Percentiles rank a stretch among this genome's conserved stretches.
Conservation (phyloP, 2,888 invertebrate genomes). For the Nephrotoma guestfalica region DNA sequence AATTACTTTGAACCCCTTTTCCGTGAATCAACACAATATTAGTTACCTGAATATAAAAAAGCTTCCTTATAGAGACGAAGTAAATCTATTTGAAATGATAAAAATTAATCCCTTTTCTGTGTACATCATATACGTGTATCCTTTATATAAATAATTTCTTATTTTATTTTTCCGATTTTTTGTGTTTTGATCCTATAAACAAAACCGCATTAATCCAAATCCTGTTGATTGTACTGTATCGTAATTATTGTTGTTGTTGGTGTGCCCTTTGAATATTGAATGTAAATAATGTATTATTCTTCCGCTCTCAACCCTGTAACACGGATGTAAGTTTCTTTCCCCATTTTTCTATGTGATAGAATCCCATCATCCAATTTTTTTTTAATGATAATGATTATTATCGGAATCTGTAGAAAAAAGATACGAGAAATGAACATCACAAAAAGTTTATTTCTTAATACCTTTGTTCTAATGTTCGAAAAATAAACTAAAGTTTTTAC, state of each 20-base stretch:
- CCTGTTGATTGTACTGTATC: neutral
- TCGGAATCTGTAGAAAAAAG: neutral
- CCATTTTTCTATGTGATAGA: neutral
- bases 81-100: neutral
- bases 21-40: neutral
- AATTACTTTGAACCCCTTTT: neutral
- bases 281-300: neutral
- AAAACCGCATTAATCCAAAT: neutral
- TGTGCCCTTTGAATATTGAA: neutral
- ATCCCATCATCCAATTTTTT: neutral
- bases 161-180: neutral
- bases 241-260: neutral
- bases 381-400: neutral
- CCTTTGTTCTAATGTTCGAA: neutral
- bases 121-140: neutral
- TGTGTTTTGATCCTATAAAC: neutral
- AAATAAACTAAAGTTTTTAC: neutral
- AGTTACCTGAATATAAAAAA: neutral
- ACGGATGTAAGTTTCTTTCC: neutral
- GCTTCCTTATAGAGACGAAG: neutral
- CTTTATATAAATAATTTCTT: neutral
- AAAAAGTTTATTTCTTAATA: neutral
- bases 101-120: neutral
- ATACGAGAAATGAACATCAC: neutral
- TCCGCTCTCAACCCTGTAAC: neutral